Evolutionary conservation across 1,140 invertebrate genomes (phyloP), one percentile per base, ranked within the genome.

Genomic region (Popillia japonica): DNA sequence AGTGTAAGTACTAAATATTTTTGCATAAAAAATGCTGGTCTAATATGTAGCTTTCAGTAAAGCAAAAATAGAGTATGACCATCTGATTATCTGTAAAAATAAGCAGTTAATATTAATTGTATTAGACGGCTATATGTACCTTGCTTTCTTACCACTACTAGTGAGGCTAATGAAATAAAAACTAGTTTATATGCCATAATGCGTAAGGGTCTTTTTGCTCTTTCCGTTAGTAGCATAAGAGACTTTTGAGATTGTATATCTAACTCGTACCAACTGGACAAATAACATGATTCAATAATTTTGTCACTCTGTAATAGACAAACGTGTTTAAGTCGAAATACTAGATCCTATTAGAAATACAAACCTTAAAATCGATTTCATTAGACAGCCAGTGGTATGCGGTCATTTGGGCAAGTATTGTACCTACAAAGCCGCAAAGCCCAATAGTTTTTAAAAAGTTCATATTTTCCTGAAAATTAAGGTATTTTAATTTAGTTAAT

Each of bases 211-310:
- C 17, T 34, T 34, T 40, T 27, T 14, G 72, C 22, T 8, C 72
- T 9, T 40, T 73, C 72, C 72, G 27, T 73, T 40, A 73, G 20
- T 8, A 73, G 8, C 3, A 73, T 3, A n/a, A 73, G 40, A 3
- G 34, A 40, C n/a, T 41, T 73, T 73, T 73, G 27, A 73, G 10
- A 14, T 10, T 11, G 7, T n/a, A 41, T 40, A 11, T 40, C 14
- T 11, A 40, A 14, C n/a, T 40, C 27, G 14, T 40, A 40, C 72
- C 34, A 73, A 11, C 7, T 41, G 10, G 72, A 73, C 20, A 40
- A 10, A 17, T 73, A 73, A 40, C 27, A 40, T 40, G 72, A 73
- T 40, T 73, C 72, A 41, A 73, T 73, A 40, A 73, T 73, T 73
- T 73, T 73, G 27, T 40, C 17, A n/a, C 72, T 73, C 40, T 73